Conservation (phyloP, 2,797 vertebrate genomes). For the Vespertilio murinus region DNA sequence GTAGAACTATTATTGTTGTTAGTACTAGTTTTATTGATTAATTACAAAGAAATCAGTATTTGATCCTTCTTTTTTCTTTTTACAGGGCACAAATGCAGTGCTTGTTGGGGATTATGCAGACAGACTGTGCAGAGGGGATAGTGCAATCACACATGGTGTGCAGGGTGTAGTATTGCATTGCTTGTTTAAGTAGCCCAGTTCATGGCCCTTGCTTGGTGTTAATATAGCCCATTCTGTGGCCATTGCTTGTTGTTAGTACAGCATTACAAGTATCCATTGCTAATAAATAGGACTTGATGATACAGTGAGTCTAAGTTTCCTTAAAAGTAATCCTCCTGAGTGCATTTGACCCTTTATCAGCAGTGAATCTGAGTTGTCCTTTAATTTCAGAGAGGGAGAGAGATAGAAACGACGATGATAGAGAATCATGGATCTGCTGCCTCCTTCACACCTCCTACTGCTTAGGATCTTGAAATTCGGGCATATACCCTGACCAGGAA, state of each 20-base stretch:
- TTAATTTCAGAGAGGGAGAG: no score
- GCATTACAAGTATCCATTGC: neutral
- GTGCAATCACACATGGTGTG: accelerated
- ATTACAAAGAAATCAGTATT: neutral
- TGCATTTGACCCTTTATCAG: neutral
- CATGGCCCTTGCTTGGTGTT: no score
- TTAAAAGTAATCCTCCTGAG: neutral
- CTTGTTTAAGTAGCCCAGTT: neutral
- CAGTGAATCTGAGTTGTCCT: neutral
- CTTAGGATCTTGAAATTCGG: no score
- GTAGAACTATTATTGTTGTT: neutral
- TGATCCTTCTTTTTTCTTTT: neutral
- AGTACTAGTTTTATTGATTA: neutral
- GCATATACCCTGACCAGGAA: no score
- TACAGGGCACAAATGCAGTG: neutral
- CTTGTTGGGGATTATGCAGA: neutral
- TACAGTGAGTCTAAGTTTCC: neutral
- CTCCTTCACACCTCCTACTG: no score
- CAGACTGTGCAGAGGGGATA: neutral
- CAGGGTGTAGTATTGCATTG: accelerated
- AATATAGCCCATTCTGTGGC: neutral
- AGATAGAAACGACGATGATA: no score
- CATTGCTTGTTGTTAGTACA: neutral
- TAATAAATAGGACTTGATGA: neutral
- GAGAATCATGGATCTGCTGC: no score